Percentiles rank a stretch among this genome's conserved stretches.
Evolutionary conservation across 2,888 invertebrate species (phyloP).

Genomic region (Nemurella pictetii): DNA sequence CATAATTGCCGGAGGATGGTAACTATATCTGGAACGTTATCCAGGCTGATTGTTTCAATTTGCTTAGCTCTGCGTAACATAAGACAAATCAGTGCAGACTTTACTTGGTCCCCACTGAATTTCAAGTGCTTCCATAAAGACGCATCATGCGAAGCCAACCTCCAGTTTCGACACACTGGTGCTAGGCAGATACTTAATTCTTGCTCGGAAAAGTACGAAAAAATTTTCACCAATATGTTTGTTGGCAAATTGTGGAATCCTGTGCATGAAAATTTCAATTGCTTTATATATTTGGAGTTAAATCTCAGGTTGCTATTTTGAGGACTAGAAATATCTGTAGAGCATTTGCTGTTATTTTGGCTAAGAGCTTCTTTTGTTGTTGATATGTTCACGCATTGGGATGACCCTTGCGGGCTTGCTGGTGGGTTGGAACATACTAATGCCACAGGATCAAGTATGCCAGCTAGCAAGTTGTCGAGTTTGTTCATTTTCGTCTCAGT

Average conservation of each 20-base stretch:
- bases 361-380: too few relatives aligned
- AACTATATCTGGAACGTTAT: background rate
- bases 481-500: too few relatives aligned
- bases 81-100: background rate
- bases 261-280: background rate
- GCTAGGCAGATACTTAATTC: background rate
- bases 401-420: too few relatives aligned
- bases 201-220: conserved; percentile 11
- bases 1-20: background rate
- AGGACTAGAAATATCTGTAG: too few relatives aligned
- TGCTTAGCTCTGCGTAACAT: conserved; percentile 5
- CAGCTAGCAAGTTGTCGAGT: too few relatives aligned
- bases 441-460: too few relatives aligned
- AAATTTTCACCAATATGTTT: background rate
- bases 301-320: background rate
- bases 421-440: too few relatives aligned
- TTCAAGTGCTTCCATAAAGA: conserved; percentile 1
- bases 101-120: background rate
- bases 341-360: too few relatives aligned
- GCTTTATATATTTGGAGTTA: background rate
- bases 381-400: too few relatives aligned
- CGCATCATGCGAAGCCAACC: background rate
- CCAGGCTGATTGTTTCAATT: background rate
- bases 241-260: background rate
- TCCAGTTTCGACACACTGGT: conserved; percentile 2